A percentile compares a stretch with the other conserved stretches of the same genome.
These are phyloP conservation scores for Synergus umbraculus DNA, from an alignment of 2,888 invertebrate species.

Conservation along the genomic window DNA sequence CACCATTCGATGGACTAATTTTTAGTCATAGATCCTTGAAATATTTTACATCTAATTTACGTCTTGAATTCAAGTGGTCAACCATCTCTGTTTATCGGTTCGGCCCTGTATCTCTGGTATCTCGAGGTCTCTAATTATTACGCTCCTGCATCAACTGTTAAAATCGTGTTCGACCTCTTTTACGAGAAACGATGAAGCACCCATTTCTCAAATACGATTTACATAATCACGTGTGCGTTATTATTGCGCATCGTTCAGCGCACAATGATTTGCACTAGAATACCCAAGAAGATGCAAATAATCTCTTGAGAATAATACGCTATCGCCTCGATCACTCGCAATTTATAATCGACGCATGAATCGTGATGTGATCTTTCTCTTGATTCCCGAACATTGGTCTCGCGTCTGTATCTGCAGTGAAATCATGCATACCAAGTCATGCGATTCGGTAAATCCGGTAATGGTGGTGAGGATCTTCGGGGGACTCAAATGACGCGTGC, in stretches of 20 bases:
- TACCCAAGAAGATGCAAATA: conserved; percentile 14
- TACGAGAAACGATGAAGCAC: conserved; percentile 24
- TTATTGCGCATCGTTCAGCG: conserved; percentile 23
- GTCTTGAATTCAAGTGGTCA: neutral
- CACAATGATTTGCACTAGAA: conserved; percentile 22
- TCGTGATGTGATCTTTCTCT: conserved; percentile 21
- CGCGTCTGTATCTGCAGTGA: neutral
- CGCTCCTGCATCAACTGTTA: conserved; percentile 5
- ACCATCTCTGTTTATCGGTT: neutral
- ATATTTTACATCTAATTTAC: no score
- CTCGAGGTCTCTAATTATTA: neutral
- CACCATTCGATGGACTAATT: no score
- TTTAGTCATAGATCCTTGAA: no score
- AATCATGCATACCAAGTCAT: conserved; percentile 20
- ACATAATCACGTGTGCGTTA: conserved; percentile 27
- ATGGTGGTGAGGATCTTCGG: conserved; percentile 14
- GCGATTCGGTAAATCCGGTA: neutral
- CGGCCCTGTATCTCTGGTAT: neutral
- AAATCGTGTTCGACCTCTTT: conserved; percentile 23
- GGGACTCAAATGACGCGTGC: neutral
- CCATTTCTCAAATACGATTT: conserved; percentile 30
- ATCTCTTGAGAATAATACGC: conserved; percentile 3
- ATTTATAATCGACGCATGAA: conserved; percentile 28
- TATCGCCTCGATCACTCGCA: conserved; percentile 18
- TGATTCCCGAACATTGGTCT: conserved; percentile 12